Evolutionary conservation across 2,113 vertebrate species (phyloP).

Genomic region (Eptatretus burgeri): DNA sequence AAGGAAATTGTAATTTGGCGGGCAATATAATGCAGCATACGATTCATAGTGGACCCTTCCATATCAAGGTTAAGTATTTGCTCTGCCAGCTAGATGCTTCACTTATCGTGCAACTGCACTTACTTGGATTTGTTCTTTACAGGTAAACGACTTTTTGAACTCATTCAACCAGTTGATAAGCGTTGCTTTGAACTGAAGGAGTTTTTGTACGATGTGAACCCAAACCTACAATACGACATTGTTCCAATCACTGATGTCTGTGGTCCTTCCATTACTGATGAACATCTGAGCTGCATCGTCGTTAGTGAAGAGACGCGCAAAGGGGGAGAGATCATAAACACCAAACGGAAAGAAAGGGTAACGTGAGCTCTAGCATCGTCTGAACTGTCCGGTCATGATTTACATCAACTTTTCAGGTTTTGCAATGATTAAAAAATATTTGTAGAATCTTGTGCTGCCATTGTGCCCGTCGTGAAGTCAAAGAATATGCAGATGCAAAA

Average conservation of each 20-base stretch:
- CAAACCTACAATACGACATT: not conserved
- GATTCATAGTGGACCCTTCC: no score
- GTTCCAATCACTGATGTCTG: slow-evolving; percentile 4
- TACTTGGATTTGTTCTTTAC: not conserved
- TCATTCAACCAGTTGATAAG: not conserved
- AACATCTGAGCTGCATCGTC: not conserved
- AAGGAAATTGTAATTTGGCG: no score
- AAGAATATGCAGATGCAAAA: no score
- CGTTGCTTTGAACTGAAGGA: not conserved
- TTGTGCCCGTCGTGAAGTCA: no score
- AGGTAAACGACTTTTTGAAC: slow-evolving; percentile 1
- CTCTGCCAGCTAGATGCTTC: no score
- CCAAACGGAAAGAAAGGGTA: slow-evolving; percentile 4
- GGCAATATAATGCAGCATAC: no score
- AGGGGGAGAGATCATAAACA: not conserved
- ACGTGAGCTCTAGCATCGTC: not conserved
- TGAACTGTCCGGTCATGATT: no score
- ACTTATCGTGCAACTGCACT: no score
- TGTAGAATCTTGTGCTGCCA: no score
- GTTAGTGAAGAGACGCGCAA: slow-evolving; percentile 4
- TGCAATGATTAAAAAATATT: no score
- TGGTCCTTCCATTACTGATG: slow-evolving; percentile 3
- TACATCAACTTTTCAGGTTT: no score
- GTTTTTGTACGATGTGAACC: not conserved
- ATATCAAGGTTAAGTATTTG: no score